Base-by-base conservation (phyloP, 2,888 invertebrate genomes). In the Noctua fimbriata region DNA sequence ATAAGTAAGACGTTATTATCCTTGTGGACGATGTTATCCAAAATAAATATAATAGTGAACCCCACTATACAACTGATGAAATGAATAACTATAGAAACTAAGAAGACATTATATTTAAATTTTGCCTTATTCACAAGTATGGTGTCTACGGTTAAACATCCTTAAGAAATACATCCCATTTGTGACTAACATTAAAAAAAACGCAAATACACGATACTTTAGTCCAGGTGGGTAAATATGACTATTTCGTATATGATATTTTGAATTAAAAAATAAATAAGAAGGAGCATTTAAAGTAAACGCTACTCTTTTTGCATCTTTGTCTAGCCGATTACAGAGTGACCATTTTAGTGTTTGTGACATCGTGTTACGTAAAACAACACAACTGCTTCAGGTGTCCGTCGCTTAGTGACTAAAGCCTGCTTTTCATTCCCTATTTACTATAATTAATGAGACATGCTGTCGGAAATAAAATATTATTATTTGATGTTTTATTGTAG, bases 201-300 rank as follows among this genome's bases (percentile, higher is more conserved):
- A 78, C 3, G 77, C 44, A 55, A 78, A 79, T 1, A 5, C 5
- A 12, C 55, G n/a, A 36, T 66, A 79, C 28, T 55, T 79, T 10
- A 7, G 16, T 78, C 66, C 79, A 28, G 0, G 55, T 36, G 79
- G 9, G 5, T 79, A 21, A 28, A 78, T 78, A 24, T 21, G 21
- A 66, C n/a, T 24, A 12, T 79, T 78, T 5, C 32, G 44, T 21
- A 79, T 1, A 24, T 28, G 21, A 47, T 78, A 78, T 79, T 78
- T 78, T 55, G 79, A 47, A 5, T 12, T 55, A 1, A 66, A 44
- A 44, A 66, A 47, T 44, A 78, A 12, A 36, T 78, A 78, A 12
- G 79, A 44, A 47, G 77, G 79, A 36, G 78, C 10, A 36, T 78
- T 78, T 0, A 78, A 66, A 28, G 77, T 32, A 66, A 66, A 66